Percentiles rank a stretch among this genome's conserved stretches.
phyloP scores from a whole-genome alignment of 1,140 invertebrate genomes.

The Anastatus disparis region DNA sequence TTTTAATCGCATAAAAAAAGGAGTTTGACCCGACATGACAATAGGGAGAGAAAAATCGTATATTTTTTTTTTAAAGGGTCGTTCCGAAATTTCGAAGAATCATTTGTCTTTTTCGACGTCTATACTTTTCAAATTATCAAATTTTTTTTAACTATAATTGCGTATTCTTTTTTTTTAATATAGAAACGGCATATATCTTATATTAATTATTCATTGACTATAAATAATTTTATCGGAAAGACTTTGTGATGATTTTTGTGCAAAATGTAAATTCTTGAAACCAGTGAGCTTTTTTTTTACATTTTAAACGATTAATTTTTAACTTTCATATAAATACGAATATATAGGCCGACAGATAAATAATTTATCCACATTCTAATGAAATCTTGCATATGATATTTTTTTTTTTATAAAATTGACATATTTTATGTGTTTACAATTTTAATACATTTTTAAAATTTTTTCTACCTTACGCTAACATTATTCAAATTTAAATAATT shows the following conservation, averaged over 20 bases:
- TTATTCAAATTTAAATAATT: constrained; percentile 10
- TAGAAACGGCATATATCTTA: too few species aligned
- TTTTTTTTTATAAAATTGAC: constrained; percentile 12
- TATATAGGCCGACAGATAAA: background rate
- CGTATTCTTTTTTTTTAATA: background rate
- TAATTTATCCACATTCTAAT: background rate
- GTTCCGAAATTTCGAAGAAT: constrained; percentile 33
- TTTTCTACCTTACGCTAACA: background rate
- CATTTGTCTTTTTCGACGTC: constrained; percentile 6
- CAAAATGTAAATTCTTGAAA: too few species aligned
- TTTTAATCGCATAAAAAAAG: constrained; percentile 17
- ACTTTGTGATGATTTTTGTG: too few species aligned
- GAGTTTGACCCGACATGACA: background rate
- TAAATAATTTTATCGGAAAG: background rate
- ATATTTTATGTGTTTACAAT: constrained; percentile 6
- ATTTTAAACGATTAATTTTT: constrained; percentile 1
- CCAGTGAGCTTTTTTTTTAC: background rate
- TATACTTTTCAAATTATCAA: constrained; percentile 3
- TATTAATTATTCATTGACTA: background rate
- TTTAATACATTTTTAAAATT: constrained; percentile 17
- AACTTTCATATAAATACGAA: background rate
- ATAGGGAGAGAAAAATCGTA: constrained; percentile 11
- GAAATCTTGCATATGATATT: too few species aligned
- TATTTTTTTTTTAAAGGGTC: background rate
- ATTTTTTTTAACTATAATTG: background rate